Evolutionary conservation across 2,797 vertebrate genomes (phyloP).

Genomic region (Varecia variegata): DNA sequence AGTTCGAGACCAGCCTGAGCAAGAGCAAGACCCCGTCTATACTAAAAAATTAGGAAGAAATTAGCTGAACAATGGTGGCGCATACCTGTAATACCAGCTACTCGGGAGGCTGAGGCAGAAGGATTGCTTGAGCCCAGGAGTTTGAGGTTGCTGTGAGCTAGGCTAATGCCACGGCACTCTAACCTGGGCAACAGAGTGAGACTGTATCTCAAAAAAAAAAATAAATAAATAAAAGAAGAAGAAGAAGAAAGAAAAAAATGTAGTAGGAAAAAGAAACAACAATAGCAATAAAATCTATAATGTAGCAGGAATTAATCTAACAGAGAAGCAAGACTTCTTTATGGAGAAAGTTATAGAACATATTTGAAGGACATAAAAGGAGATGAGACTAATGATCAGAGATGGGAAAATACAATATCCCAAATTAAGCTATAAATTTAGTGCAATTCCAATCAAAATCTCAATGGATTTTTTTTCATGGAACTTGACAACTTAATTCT

Average conservation of each 20-base stretch:
- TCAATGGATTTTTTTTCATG: not conserved
- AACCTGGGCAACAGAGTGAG: too few species aligned
- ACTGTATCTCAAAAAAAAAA: too few species aligned
- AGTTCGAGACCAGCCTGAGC: too few species aligned
- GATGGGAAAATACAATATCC: not conserved
- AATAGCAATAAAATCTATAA: not conserved
- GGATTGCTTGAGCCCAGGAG: too few species aligned
- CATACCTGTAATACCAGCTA: too few species aligned
- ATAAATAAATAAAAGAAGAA: too few species aligned
- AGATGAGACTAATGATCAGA: not conserved
- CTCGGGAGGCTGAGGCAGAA: too few species aligned
- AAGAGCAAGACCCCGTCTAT: too few species aligned
- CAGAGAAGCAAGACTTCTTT: not conserved
- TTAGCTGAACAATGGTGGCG: too few species aligned
- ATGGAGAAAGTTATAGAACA: not conserved
- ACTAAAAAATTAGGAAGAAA: too few species aligned
- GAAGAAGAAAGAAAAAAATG: not conserved
- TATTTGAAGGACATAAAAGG: not conserved
- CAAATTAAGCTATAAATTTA: not conserved
- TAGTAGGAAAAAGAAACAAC: not conserved
- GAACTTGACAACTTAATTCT: not conserved
- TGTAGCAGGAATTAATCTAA: not conserved
- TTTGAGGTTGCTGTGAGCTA: too few species aligned
- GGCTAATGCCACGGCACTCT: too few species aligned
- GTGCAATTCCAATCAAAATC: not conserved